phyloP scores from a whole-genome alignment of 1,140 invertebrate species.

The Diprion similis region DNA sequence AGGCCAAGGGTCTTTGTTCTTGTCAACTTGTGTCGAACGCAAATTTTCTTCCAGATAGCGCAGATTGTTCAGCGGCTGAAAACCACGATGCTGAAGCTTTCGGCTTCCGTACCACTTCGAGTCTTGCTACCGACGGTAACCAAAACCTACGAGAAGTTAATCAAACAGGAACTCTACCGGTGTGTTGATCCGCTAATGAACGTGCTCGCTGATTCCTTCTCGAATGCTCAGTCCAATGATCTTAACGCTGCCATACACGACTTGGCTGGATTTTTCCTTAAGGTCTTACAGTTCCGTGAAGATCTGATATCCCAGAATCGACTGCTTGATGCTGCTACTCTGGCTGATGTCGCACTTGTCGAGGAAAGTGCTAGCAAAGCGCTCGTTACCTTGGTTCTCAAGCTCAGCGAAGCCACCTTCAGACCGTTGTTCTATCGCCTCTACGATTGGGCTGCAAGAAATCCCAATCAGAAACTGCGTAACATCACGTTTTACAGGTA shows the following conservation, averaged over 20 bases:
- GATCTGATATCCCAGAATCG: slow-evolving; percentile 49
- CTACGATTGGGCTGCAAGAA: slow-evolving; percentile 82
- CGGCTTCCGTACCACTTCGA: slow-evolving; percentile 72
- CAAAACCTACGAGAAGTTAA: slow-evolving; percentile 69
- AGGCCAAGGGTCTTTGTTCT: slow-evolving; percentile 11
- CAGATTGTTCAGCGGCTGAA: slow-evolving; percentile 66
- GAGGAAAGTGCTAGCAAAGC: slow-evolving; percentile 80
- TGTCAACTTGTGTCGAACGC: slow-evolving; percentile 4
- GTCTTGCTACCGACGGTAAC: slow-evolving; percentile 79
- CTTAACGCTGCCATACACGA: slow-evolving; percentile 70
- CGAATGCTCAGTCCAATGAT: slow-evolving; percentile 63
- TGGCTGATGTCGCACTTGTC: slow-evolving; percentile 55
- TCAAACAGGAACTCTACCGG: slow-evolving; percentile 65
- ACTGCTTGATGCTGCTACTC: slow-evolving; percentile 51
- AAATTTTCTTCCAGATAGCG: slow-evolving; percentile 50
- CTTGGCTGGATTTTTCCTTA: slow-evolving; percentile 77
- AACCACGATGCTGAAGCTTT: slow-evolving; percentile 72
- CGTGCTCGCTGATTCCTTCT: slow-evolving; percentile 75
- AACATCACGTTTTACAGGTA: slow-evolving; percentile 81
- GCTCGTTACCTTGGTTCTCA: slow-evolving; percentile 79
- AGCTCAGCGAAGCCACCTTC: slow-evolving; percentile 88
- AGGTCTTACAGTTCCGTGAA: slow-evolving; percentile 75
- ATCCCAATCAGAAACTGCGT: slow-evolving; percentile 68
- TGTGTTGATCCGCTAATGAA: slow-evolving; percentile 76
- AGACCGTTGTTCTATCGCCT: slow-evolving; percentile 86